Base-by-base conservation (phyloP, 1,140 invertebrate genomes). In the Halyomorpha halys region DNA sequence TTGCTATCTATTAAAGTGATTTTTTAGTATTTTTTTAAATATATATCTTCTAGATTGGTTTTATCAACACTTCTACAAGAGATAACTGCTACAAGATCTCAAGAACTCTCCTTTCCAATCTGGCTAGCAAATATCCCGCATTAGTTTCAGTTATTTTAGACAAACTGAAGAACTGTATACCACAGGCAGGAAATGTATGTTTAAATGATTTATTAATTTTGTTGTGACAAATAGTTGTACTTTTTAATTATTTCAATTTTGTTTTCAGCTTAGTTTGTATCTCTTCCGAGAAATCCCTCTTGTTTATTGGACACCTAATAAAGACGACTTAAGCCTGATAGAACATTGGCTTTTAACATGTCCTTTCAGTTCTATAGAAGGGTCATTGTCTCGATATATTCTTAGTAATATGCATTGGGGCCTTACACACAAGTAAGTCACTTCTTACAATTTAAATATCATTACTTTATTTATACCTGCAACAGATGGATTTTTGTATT, bases 81-180 rank as follows among this genome's bases (percentile, higher is more conserved):
- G 87, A 91, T 65, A 80, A 79, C 45, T 89, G 86, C 71, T 88
- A 83, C 11, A 90, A 90, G 75, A 81, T 83, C 14, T 82, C 85
- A 1, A 76, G 87, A 25, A 87, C 87, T 66, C 77, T 90, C 65
- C 74, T 92, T 30, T 78, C 83, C 5, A 84, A 86, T 69, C 77
- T 91, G 45, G 83, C 84, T 21, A 79, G 77, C 18, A 83, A 82
- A 73, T 82, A 90, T 76, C 85, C 88, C 5, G 76, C 78, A 44
- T 76, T 90, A 5, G 73, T 91, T 8, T 87, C 87, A 2, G 78
- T 83, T 67, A 77, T 91, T 45, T 74, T 90, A 44, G 69, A 78
- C 18, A 77, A 79, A 69, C 70, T 88, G 5, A 82, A 80, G 67
- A 77, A 82, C 14, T 83, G 84, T 70, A 83, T 89, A 66, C 73